phyloP scores from a whole-genome alignment of 2,797 vertebrate species.

The Oophaga sylvatica region DNA sequence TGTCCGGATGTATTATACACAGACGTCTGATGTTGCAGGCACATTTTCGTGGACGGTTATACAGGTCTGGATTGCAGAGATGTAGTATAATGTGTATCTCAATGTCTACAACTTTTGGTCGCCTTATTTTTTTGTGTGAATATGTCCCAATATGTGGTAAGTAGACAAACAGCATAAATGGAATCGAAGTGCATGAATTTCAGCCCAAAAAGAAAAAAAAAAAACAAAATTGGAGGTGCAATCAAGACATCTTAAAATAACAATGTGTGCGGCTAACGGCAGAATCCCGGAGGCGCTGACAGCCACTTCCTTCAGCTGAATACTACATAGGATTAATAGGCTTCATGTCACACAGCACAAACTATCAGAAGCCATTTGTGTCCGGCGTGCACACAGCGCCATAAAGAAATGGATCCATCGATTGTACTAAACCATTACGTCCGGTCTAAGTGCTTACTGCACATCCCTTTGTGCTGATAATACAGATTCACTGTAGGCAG shows the following conservation, averaged over 20 bases:
- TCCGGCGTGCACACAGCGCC: conserved; percentile 13
- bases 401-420: conserved; percentile 19
- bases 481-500: conserved; percentile 17
- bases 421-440: conserved; percentile 33
- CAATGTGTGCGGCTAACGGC: background rate
- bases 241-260: conserved; percentile 5
- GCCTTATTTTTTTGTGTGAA: background rate
- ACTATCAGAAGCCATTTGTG: conserved; percentile 29
- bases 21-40: no score
- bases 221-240: background rate
- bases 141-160: background rate
- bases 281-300: conserved; percentile 9
- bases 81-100: no score
- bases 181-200: background rate
- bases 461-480: conserved; percentile 43
- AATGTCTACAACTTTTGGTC: no score
- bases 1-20: no score
- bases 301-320: background rate
- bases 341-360: conserved; percentile 16
- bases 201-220: background rate
- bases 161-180: background rate
- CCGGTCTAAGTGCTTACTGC: conserved; percentile 36
- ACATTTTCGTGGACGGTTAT: no score
- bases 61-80: no score
- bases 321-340: conserved; percentile 9